Percentiles rank a stretch among this genome's conserved stretches.
phyloP scores from a whole-genome alignment of 2,888 invertebrate genomes.

The Encarsia formosa region DNA sequence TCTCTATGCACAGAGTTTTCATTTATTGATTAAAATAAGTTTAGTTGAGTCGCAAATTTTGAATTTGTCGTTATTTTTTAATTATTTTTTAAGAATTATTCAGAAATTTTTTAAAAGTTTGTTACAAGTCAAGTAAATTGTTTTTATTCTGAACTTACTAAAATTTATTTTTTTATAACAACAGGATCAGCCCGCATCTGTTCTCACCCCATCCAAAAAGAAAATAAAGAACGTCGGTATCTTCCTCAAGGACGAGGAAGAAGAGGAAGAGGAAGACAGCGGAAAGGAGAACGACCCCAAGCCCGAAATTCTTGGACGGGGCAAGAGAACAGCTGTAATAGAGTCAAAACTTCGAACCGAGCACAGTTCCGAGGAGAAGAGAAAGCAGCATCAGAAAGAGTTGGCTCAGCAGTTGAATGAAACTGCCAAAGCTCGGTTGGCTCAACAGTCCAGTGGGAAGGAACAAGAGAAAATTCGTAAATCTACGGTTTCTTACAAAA shows the following conservation, averaged over 20 bases:
- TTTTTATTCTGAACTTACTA: not conserved
- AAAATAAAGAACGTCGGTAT: constrained; percentile 94
- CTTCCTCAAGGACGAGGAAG: constrained; percentile 86
- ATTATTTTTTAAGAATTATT: not conserved
- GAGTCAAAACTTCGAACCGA: constrained; percentile 92
- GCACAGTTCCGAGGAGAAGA: constrained; percentile 93
- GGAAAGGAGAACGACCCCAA: constrained; percentile 61
- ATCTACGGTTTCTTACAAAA: constrained; percentile 93
- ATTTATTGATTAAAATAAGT: too few relatives aligned
- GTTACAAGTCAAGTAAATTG: not conserved
- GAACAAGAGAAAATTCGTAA: constrained; percentile 87
- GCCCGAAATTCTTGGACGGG: constrained; percentile 69
- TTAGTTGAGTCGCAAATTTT: too few relatives aligned
- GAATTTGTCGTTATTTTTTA: not conserved
- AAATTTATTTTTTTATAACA: constrained; percentile 18
- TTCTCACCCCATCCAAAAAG: constrained; percentile 90
- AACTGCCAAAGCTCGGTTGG: constrained; percentile 86
- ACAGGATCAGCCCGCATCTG: constrained; percentile 71
- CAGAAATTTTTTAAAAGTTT: not conserved
- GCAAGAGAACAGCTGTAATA: constrained; percentile 84
- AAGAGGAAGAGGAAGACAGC: constrained; percentile 68
- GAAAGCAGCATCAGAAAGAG: constrained; percentile 95
- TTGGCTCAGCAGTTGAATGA: constrained; percentile 86
- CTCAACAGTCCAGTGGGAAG: constrained; percentile 80
- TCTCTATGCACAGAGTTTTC: too few relatives aligned